phyloP scores from a whole-genome alignment of 2,113 vertebrate genomes.

The Pangasianodon gigas region DNA sequence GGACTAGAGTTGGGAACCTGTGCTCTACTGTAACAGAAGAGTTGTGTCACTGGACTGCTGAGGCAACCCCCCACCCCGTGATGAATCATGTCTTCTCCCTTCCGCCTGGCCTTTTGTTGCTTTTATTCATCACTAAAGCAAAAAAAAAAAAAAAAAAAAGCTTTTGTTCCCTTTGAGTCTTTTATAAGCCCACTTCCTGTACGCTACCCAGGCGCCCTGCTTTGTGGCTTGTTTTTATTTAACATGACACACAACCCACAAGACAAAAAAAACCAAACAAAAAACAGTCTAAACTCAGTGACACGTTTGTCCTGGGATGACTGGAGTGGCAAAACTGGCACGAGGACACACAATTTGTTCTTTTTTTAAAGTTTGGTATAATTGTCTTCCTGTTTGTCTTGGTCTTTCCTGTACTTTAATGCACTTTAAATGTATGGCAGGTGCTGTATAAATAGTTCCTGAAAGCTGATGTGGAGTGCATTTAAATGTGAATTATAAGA shows the following conservation, averaged over 20 bases:
- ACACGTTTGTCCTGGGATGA: slow-evolving; percentile 1
- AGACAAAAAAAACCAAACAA: not conserved
- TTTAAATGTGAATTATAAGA: not conserved
- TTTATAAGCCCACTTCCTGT: slow-evolving; percentile 74
- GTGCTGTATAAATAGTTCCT: not conserved
- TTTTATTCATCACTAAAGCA: slow-evolving; percentile 56
- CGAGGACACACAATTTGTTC: not conserved
- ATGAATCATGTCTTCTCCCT: slow-evolving; percentile 56
- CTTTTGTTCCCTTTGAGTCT: slow-evolving; percentile 79
- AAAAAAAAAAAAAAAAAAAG: slow-evolving; percentile 53
- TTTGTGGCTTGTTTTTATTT: slow-evolving; percentile 67
- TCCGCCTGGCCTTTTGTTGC: slow-evolving; percentile 66
- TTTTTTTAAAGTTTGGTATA: not conserved
- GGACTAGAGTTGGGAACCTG: not conserved
- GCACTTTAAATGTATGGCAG: not conserved
- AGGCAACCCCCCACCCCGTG: slow-evolving; percentile 21
- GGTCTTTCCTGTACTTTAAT: not conserved
- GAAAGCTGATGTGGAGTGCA: not conserved
- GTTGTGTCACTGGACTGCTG: not conserved
- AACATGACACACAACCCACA: slow-evolving; percentile 60
- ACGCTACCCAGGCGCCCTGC: slow-evolving; percentile 63
- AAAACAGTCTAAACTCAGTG: not conserved
- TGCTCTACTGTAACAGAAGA: not conserved
- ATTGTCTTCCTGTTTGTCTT: slow-evolving; percentile 1
- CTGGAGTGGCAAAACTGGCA: not conserved